Percentiles rank a stretch among this genome's conserved stretches.
Conservation (phyloP, 2,888 invertebrate species). For the Eristalis tenax region DNA sequence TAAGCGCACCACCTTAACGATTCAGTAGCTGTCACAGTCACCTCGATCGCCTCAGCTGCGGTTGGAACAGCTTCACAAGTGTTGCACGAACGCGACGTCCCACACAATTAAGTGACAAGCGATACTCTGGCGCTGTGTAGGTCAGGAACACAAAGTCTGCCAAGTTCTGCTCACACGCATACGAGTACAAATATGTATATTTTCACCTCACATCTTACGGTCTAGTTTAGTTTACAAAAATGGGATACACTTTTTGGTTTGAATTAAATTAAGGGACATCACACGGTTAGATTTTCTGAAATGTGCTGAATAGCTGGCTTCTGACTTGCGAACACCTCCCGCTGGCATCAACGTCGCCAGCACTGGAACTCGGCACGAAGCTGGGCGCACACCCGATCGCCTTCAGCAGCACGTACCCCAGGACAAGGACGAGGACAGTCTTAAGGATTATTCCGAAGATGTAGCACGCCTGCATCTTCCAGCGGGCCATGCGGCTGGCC, state of each 20-base stretch:
- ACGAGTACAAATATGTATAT: neutral
- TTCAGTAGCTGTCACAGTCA: neutral
- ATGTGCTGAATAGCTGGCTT: conserved; percentile 40
- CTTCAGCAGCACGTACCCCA: conserved; percentile 40
- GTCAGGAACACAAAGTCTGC: neutral
- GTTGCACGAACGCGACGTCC: neutral
- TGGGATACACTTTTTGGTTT: conserved; percentile 28
- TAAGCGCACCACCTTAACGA: conserved; percentile 3
- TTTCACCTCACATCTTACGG: neutral
- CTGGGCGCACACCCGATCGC: conserved; percentile 7
- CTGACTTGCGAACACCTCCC: neutral
- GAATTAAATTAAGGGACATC: neutral
- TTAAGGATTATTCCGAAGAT: conserved; percentile 51
- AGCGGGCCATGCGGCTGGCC: conserved; percentile 49
- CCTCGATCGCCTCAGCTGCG: neutral
- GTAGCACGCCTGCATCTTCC: conserved; percentile 55
- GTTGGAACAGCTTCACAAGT: neutral
- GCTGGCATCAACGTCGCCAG: neutral
- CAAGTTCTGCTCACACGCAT: neutral
- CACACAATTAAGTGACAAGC: neutral
- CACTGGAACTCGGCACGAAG: conserved; percentile 10
- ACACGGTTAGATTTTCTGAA: conserved; percentile 49
- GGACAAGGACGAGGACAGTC: conserved; percentile 32
- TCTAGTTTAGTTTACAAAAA: neutral
- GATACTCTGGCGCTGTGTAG: neutral